These are phyloP conservation scores for Druceiella hillmani DNA, from an alignment of 2,888 invertebrate genomes.

Conservation along the genomic window DNA sequence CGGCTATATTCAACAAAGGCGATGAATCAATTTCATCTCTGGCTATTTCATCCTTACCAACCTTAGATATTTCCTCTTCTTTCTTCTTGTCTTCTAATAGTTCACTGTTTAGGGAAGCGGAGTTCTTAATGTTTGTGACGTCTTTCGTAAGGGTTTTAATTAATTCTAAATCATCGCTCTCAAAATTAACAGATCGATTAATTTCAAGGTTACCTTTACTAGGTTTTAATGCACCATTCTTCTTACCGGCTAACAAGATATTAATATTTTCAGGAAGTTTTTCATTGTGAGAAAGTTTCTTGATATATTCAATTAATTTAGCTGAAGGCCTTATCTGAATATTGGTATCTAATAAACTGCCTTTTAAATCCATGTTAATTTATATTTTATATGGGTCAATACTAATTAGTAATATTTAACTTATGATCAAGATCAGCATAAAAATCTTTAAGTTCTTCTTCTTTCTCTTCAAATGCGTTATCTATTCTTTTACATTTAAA, in stretches of 20 bases:
- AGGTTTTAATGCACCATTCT: too few relatives aligned
- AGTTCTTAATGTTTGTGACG: too few relatives aligned
- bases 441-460: constrained; percentile 67
- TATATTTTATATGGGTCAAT: too few relatives aligned
- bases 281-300: constrained; percentile 39
- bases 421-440: constrained; percentile 73
- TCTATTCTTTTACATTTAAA: constrained; percentile 71
- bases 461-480: constrained; percentile 71
- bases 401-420: constrained; percentile 53
- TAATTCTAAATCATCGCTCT: too few relatives aligned
- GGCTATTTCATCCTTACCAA: too few relatives aligned
- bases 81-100: too few relatives aligned
- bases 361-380: constrained; percentile 47
- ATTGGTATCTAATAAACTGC: constrained; percentile 57
- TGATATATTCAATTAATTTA: constrained; percentile 50
- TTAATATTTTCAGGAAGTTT: constrained; percentile 50
- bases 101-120: too few relatives aligned
- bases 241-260: constrained; percentile 29
- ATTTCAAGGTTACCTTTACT: too few relatives aligned
- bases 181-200: too few relatives aligned
- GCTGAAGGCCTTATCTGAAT: constrained; percentile 60
- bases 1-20: constrained; percentile 42
- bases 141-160: too few relatives aligned
- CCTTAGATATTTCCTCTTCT: too few relatives aligned
- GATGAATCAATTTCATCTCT: too few relatives aligned